Evolutionary conservation across 2,113 vertebrate species (phyloP).

Genomic region (Percina caprodes): DNA sequence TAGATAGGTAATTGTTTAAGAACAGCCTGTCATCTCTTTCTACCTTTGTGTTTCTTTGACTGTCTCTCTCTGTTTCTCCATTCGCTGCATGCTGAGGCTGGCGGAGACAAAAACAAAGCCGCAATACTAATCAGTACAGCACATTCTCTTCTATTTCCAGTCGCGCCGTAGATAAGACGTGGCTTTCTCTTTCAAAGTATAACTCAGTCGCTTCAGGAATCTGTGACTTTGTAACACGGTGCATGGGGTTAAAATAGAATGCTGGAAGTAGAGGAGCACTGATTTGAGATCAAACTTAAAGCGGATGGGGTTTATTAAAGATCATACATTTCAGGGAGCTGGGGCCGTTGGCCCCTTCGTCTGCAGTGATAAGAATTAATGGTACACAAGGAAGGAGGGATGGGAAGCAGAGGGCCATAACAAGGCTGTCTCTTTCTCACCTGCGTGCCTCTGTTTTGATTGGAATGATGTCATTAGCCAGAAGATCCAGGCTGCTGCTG

Average conservation of each 20-base stretch:
- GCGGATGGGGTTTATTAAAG: constrained; percentile 41
- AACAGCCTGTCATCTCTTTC: constrained; percentile 66
- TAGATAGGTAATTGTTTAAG: constrained; percentile 72
- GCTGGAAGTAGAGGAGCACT: constrained; percentile 13
- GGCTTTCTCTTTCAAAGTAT: constrained; percentile 58
- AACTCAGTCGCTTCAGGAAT: constrained; percentile 47
- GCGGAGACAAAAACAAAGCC: constrained; percentile 73
- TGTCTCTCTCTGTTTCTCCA: constrained; percentile 67
- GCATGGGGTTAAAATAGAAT: constrained; percentile 50
- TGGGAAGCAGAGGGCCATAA: constrained; percentile 1
- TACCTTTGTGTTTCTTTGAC: constrained; percentile 67
- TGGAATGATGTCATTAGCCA: constrained; percentile 62
- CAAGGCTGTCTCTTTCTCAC: constrained; percentile 53
- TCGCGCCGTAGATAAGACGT: constrained; percentile 48
- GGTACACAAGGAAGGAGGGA: constrained; percentile 4
- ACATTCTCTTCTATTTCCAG: constrained; percentile 65
- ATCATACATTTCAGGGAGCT: constrained; percentile 18
- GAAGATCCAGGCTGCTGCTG: constrained; percentile 51
- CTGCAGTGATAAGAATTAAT: constrained; percentile 38
- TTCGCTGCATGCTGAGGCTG: constrained; percentile 52
- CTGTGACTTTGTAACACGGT: constrained; percentile 27
- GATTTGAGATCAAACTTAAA: constrained; percentile 52
- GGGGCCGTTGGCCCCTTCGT: constrained; percentile 24
- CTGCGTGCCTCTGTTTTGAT: constrained; percentile 52
- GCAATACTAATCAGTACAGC: constrained; percentile 71